These are phyloP conservation scores for Slavum lentiscoides DNA, from an alignment of 2,888 invertebrate genomes.

Conservation along the genomic window DNA sequence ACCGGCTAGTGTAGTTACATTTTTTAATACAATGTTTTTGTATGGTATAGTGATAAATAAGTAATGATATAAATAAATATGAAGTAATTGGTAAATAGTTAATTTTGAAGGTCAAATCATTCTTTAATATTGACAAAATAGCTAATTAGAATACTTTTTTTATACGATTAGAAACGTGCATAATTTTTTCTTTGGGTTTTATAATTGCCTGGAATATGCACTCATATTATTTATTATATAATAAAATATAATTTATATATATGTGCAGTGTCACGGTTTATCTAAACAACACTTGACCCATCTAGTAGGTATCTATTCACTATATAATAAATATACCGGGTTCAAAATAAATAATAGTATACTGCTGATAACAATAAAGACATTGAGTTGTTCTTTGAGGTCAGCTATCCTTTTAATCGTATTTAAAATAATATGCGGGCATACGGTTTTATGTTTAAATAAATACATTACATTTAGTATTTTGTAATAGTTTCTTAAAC, in stretches of 20 bases:
- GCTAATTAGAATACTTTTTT: not conserved
- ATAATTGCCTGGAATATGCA: not conserved
- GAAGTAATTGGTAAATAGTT: not conserved
- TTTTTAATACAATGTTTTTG: not conserved
- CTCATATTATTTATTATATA: not conserved
- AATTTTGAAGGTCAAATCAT: constrained; percentile 16
- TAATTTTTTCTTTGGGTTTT: not conserved
- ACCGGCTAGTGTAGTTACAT: not conserved
- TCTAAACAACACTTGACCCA: constrained; percentile 33
- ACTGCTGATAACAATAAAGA: constrained; percentile 2
- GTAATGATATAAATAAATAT: not conserved
- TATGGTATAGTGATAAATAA: not conserved
- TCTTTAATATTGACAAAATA: constrained; percentile 6
- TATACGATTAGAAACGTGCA: not conserved
- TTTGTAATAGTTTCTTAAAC: too few species aligned
- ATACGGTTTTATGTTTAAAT: too few species aligned
- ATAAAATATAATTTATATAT: constrained; percentile 8
- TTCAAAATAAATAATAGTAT: constrained; percentile 1
- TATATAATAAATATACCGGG: not conserved
- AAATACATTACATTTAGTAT: too few species aligned
- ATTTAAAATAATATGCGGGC: not conserved
- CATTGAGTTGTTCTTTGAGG: constrained; percentile 4
- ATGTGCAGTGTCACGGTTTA: not conserved
- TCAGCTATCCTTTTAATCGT: not conserved
- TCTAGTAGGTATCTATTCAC: not conserved